These are phyloP conservation scores for Xestoiulus laeticollis DNA, from an alignment of 2,888 invertebrate genomes.

Conservation along the genomic window DNA sequence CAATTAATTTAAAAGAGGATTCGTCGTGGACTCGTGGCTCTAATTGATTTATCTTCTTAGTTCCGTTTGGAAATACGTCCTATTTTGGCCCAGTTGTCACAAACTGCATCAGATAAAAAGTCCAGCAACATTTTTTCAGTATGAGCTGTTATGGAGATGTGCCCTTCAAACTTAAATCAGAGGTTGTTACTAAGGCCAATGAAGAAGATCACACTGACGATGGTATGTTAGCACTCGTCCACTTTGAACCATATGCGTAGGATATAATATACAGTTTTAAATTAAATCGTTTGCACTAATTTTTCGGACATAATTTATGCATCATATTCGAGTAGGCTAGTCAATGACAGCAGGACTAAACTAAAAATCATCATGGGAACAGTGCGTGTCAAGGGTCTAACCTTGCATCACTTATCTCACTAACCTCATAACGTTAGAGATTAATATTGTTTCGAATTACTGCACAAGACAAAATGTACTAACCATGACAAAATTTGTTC, in stretches of 20 bases:
- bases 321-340: neutral
- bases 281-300: neutral
- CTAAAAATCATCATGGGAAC: neutral
- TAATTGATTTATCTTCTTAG: neutral
- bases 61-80: neutral
- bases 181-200: slow-evolving; percentile 47
- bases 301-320: neutral
- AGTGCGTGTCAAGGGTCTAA: neutral
- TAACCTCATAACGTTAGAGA: neutral
- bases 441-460: neutral
- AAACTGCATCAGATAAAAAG: neutral
- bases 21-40: neutral
- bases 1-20: too few species aligned
- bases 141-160: slow-evolving; percentile 49
- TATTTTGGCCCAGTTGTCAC: neutral
- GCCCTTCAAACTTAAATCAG: slow-evolving; percentile 49
- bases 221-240: slow-evolving; percentile 30
- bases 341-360: neutral
- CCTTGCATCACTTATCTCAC: neutral
- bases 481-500: too few species aligned
- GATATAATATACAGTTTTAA: too few species aligned
- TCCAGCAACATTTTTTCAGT: neutral
- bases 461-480: neutral
- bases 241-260: neutral
- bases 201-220: slow-evolving; percentile 27